Percentiles rank a stretch among this genome's conserved stretches.
These are phyloP conservation scores for Dascyllus trimaculatus DNA, from an alignment of 2,113 vertebrate genomes.

Conservation along the genomic window DNA sequence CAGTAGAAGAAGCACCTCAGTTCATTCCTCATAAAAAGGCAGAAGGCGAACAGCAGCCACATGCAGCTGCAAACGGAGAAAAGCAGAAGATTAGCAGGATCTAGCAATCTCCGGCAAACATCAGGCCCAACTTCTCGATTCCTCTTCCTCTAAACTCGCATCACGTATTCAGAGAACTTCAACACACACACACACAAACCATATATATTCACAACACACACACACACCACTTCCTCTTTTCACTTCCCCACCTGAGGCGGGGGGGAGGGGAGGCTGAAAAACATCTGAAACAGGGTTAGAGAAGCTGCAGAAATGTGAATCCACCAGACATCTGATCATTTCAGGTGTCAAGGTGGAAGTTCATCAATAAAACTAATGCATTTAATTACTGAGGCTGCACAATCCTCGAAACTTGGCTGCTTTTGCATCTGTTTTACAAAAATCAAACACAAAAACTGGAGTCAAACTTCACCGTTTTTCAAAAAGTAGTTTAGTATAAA, in stretches of 20 bases:
- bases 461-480: too few relatives aligned
- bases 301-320: too few relatives aligned
- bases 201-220: conserved; percentile 13
- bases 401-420: too few relatives aligned
- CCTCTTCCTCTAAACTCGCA: conserved; percentile 61
- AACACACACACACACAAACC: conserved; percentile 31
- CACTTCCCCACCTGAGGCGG: conserved; percentile 61
- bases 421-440: too few relatives aligned
- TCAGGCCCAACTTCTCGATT: conserved; percentile 61
- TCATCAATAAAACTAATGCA: too few relatives aligned
- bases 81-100: conserved; percentile 48
- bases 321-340: too few relatives aligned
- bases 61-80: conserved; percentile 55
- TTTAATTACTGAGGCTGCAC: too few relatives aligned
- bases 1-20: conserved; percentile 64
- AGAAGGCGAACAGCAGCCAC: conserved; percentile 63
- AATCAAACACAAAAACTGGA: too few relatives aligned
- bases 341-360: too few relatives aligned
- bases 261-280: conserved; percentile 1
- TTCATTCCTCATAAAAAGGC: conserved; percentile 66
- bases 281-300: too few relatives aligned
- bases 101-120: conserved; percentile 21
- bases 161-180: conserved; percentile 46
- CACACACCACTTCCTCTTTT: conserved; percentile 69
- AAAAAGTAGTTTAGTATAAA: too few relatives aligned